Conservation (phyloP, 2,797 vertebrate genomes). For the Syncerus caffer region DNA sequence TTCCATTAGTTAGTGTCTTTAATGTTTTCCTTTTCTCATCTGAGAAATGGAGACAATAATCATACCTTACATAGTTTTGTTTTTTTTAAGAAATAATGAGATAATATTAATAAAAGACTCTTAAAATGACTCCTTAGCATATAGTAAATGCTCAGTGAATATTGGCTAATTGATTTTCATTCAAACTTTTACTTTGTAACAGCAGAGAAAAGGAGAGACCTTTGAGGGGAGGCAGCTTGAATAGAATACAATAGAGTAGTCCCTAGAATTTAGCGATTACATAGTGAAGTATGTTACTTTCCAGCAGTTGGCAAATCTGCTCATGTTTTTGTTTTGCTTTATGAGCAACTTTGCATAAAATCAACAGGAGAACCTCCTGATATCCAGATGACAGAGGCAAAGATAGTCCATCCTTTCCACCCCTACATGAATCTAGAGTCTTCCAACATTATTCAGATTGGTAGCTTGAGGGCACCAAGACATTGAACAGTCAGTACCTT, state of each 20-base stretch:
- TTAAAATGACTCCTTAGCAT: background rate
- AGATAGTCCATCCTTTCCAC: background rate
- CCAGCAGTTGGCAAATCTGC: background rate
- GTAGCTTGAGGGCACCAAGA: background rate
- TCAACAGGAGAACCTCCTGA: background rate
- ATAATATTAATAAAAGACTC: background rate
- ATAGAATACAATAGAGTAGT: background rate
- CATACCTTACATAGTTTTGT: background rate
- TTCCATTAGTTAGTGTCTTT: background rate
- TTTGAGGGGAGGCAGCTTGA: background rate
- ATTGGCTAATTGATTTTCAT: background rate
- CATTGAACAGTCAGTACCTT: background rate
- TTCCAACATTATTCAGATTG: background rate
- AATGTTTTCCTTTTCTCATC: background rate
- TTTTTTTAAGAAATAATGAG: background rate
- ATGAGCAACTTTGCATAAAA: background rate
- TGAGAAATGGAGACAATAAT: background rate
- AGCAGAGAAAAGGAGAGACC: background rate
- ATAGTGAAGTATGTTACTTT: background rate
- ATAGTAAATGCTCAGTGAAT: background rate
- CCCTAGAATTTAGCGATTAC: background rate
- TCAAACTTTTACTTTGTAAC: background rate
- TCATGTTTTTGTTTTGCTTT: background rate
- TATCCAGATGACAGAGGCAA: background rate
- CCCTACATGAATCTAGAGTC: background rate